Conservation (phyloP, 2,113 vertebrate species). For the Tragulus kanchil region DNA sequence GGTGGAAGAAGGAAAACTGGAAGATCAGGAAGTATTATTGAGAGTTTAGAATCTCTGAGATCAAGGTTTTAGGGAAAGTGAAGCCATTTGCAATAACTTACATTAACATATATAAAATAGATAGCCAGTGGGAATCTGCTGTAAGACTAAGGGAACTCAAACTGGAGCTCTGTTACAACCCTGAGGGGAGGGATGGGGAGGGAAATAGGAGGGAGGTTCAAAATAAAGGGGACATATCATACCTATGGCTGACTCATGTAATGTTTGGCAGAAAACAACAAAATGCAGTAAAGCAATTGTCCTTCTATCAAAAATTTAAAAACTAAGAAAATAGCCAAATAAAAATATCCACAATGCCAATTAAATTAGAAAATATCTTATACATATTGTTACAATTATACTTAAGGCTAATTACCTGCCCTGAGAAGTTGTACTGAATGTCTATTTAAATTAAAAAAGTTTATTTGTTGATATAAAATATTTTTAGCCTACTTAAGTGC, state of each 20-base stretch:
- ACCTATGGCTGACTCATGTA: not conserved
- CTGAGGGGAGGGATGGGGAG: not conserved
- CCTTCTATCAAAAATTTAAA: not conserved
- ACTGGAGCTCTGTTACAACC: not conserved
- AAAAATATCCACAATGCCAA: not conserved
- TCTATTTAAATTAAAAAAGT: not conserved
- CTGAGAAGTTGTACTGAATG: not conserved
- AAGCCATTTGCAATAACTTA: not conserved
- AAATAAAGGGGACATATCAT: not conserved
- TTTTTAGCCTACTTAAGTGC: not conserved
- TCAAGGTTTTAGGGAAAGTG: not conserved
- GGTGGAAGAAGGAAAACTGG: not conserved
- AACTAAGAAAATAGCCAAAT: not conserved
- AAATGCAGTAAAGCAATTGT: not conserved
- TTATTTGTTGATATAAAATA: not conserved
- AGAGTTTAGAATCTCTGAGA: not conserved
- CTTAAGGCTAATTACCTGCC: not conserved
- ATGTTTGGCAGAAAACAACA: not conserved
- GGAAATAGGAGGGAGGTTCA: not conserved
- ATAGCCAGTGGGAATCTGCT: not conserved
- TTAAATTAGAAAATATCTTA: not conserved
- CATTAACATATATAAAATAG: not conserved
- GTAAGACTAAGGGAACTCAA: not conserved
- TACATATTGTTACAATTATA: not conserved
- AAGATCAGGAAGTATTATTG: rapidly evolving